Percentiles rank a stretch among this genome's conserved stretches.
These are phyloP conservation scores for Linyphia triangularis DNA, from an alignment of 2,888 invertebrate genomes.

Conservation along the genomic window DNA sequence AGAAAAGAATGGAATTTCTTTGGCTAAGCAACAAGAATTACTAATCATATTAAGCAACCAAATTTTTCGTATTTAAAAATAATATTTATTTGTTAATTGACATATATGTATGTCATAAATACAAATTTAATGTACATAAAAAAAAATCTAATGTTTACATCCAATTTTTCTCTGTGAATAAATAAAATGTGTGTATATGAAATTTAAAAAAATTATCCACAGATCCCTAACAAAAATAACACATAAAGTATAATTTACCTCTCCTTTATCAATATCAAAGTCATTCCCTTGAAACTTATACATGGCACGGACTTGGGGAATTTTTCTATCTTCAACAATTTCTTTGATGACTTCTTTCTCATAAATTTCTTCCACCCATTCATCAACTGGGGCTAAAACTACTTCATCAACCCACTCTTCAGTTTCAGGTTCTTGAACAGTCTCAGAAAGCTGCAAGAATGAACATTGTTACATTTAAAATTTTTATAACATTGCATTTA, in stretches of 20 bases:
- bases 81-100: too few species aligned
- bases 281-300: slow-evolving; percentile 96
- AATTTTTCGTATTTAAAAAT: too few species aligned
- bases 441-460: slow-evolving; percentile 57
- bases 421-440: slow-evolving; percentile 77
- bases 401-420: slow-evolving; percentile 89
- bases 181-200: too few species aligned
- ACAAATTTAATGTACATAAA: too few species aligned
- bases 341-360: slow-evolving; percentile 91
- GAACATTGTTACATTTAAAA: background rate
- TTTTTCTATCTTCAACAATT: slow-evolving; percentile 90
- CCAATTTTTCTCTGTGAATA: too few species aligned
- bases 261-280: slow-evolving; percentile 93
- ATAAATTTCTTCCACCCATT: slow-evolving; percentile 94
- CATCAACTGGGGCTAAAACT: slow-evolving; percentile 90
- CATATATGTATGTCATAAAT: too few species aligned
- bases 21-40: too few species aligned
- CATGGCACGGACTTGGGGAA: slow-evolving; percentile 89
- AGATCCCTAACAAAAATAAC: slow-evolving; percentile 85
- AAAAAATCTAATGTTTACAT: too few species aligned
- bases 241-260: slow-evolving; percentile 81
- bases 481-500: background rate
- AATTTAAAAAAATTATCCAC: too few species aligned
- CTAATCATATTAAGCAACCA: too few species aligned
- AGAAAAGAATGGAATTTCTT: too few species aligned